These are phyloP conservation scores for Rhizomys pruinosus DNA, from an alignment of 2,113 vertebrate species.

Conservation along the genomic window DNA sequence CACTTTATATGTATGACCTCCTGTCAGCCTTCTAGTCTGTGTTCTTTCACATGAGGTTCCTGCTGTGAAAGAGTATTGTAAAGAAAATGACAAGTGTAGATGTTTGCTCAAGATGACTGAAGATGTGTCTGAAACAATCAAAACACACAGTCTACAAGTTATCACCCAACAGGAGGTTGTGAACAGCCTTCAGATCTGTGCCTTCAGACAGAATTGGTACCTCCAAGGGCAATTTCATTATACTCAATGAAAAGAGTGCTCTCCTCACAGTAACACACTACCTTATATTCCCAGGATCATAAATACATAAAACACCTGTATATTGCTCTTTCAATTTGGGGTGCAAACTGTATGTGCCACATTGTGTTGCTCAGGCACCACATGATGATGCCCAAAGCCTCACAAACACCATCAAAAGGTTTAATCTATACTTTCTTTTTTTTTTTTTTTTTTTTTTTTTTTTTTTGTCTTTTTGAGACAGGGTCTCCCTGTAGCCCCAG, in stretches of 20 bases:
- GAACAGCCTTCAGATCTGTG: neutral
- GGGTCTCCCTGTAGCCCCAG: no score
- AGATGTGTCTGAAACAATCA: conserved; percentile 41
- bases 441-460: no score
- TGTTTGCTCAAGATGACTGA: conserved; percentile 49
- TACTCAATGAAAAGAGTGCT: neutral
- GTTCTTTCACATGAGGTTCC: conserved; percentile 14
- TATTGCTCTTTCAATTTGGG: neutral
- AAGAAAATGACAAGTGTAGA: conserved; percentile 54
- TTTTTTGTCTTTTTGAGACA: no score
- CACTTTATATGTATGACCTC: neutral
- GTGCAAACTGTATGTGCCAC: neutral
- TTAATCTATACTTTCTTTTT: no score
- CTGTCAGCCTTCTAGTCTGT: conserved; percentile 23
- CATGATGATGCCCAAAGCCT: neutral
- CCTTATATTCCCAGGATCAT: neutral
- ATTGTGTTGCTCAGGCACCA: neutral
- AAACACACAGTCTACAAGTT: neutral
- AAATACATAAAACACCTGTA: neutral
- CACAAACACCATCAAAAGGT: neutral
- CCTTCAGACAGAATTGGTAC: conserved; percentile 3
- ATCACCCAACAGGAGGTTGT: neutral
- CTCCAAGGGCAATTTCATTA: neutral
- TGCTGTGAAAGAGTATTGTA: conserved; percentile 42
- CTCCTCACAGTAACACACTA: neutral